Conservation (phyloP, 2,113 vertebrate species). For the Cyphomyrus discorhynchus region DNA sequence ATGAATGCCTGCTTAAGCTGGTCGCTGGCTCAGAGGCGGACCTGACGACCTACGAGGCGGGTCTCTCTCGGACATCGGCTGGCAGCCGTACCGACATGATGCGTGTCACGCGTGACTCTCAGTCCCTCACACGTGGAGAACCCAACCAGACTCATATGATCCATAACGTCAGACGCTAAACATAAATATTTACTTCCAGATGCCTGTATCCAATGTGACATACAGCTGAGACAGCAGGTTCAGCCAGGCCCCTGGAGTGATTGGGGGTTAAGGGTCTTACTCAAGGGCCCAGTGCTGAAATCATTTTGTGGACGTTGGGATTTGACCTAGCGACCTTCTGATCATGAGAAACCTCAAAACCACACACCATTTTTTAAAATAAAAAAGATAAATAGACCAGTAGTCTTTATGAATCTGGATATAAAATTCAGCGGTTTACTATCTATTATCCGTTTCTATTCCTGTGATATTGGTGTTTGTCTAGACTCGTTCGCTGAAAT, state of each 20-base stretch:
- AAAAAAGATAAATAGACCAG: not conserved
- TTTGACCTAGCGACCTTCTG: not conserved
- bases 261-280: not conserved
- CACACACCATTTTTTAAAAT: not conserved
- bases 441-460: not conserved
- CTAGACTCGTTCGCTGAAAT: not conserved
- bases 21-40: not conserved
- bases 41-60: too few species aligned
- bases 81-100: not conserved
- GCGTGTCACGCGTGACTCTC: not conserved
- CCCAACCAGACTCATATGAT: not conserved
- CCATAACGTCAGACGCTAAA: not conserved
- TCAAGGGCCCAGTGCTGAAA: not conserved
- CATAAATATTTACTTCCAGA: not conserved
- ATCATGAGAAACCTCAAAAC: not conserved
- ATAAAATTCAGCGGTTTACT: not conserved
- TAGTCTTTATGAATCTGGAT: not conserved
- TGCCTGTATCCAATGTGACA: not conserved
- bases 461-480: not conserved
- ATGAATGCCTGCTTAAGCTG: constrained; percentile 5
- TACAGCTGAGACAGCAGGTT: not conserved
- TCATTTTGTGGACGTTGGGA: not conserved
- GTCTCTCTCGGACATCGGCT: not conserved
- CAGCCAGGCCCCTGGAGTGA: not conserved
- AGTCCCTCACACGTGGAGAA: not conserved